Percentiles rank a stretch among this genome's conserved stretches.
These are phyloP conservation scores for Drosophila quasianomalipes DNA, from an alignment of 2,888 invertebrate genomes.

Conservation along the genomic window DNA sequence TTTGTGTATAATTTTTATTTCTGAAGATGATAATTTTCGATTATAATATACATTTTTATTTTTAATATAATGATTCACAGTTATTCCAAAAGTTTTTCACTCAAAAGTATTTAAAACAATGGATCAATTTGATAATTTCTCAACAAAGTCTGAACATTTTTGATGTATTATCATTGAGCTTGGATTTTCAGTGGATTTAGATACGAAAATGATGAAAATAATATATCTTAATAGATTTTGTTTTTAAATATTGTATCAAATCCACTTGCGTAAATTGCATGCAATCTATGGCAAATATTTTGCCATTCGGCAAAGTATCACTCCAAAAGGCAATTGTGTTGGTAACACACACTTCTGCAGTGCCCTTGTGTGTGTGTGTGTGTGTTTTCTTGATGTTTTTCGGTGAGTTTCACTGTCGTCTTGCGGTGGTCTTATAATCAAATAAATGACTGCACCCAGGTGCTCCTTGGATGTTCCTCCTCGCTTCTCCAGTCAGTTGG, in stretches of 20 bases:
- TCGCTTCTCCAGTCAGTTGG: slow-evolving; percentile 22
- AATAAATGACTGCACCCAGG: slow-evolving; percentile 75
- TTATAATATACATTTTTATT: background rate
- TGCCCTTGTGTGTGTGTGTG: background rate
- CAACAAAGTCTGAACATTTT: background rate
- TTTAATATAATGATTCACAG: background rate
- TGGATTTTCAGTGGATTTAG: background rate
- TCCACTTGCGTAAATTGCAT: slow-evolving; percentile 54
- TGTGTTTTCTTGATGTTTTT: slow-evolving; percentile 29
- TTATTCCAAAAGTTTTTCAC: background rate
- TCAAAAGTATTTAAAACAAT: background rate
- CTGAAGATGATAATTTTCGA: background rate
- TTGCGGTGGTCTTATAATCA: slow-evolving; percentile 64
- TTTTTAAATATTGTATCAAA: slow-evolving; percentile 23
- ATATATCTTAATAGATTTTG: background rate
- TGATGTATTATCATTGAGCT: background rate
- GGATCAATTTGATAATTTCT: background rate
- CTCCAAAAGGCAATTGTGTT: slow-evolving; percentile 36
- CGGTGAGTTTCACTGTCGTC: slow-evolving; percentile 46
- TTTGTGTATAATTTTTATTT: no score
- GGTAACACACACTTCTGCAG: background rate
- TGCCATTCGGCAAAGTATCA: slow-evolving; percentile 16
- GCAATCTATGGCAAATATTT: slow-evolving; percentile 58
- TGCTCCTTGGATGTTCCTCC: slow-evolving; percentile 35
- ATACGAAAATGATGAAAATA: background rate